Evolutionary conservation across 2,113 vertebrate genomes (phyloP).

Genomic region (Coryphaenoides rupestris): DNA sequence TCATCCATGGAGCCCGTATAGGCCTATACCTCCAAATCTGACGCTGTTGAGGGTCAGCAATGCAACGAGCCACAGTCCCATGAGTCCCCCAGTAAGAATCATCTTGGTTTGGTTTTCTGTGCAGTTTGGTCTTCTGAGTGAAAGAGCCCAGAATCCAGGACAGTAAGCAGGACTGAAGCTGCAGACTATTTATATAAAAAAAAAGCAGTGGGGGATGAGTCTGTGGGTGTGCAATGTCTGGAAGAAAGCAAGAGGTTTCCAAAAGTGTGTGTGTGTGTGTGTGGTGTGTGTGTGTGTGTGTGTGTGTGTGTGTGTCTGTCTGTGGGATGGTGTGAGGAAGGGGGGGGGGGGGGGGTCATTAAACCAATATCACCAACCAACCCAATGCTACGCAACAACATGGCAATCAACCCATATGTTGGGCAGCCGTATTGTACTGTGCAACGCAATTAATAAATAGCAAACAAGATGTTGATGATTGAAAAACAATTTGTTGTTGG

Average conservation of each 20-base stretch:
- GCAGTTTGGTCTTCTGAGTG: too few species aligned
- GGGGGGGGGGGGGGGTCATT: not conserved
- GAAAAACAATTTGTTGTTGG: not conserved
- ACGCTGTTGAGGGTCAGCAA: constrained; percentile 30
- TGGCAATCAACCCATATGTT: not conserved
- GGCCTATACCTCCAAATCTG: constrained; percentile 48
- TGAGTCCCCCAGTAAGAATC: constrained; percentile 24
- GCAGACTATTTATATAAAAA: constrained; percentile 27
- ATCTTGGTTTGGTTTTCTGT: constrained; percentile 23
- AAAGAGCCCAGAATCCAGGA: too few species aligned
- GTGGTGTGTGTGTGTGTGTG: not conserved
- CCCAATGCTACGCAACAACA: too few species aligned
- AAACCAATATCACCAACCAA: not conserved
- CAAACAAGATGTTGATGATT: too few species aligned
- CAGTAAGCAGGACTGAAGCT: not conserved
- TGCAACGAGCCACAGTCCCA: constrained; percentile 37
- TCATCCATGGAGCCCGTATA: not conserved
- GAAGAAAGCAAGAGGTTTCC: constrained; percentile 1
- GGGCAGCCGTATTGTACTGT: not conserved
- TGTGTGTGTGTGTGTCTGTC: not conserved
- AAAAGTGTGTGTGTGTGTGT: not conserved
- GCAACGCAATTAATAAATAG: not conserved
- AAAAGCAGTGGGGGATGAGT: not conserved
- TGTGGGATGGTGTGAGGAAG: not conserved
- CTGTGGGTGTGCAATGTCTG: constrained; percentile 24